Base-by-base conservation (phyloP, 2,888 invertebrate genomes). In the Sinotaia quadrata region DNA sequence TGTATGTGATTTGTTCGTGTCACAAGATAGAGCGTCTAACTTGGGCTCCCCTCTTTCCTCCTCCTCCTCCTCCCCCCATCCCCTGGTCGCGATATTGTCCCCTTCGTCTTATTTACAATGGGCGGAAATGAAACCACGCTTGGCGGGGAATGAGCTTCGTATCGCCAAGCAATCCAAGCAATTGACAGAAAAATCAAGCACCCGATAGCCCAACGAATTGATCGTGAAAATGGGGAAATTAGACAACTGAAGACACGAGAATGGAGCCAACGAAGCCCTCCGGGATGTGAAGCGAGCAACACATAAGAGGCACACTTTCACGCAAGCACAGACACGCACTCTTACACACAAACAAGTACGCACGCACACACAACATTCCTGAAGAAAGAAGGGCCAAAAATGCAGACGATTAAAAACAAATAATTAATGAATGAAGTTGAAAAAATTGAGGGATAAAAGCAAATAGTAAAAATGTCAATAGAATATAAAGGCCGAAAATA, bases 301-400 rank as follows among this genome's bases (percentile, higher is more conserved):
- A n/a, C n/a, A n/a, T n/a, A n/a, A n/a, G n/a, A n/a, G n/a, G n/a
- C n/a, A n/a, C n/a, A n/a, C n/a, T n/a, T n/a, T n/a, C n/a, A 49
- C 49, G 24, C 49, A 49, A n/a, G 7, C 49, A 49, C 49, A 49
- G 29, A 24, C 52, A 52, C 52, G 27, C 52, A 52, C 52, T 10
- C 52, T 29, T 31, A 52, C 52, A 52, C 52, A 24, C 52, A 52
- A 27, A 24, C 52, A 52, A 27, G 31, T 31, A 52, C 52, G 31
- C 52, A 52, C 52, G 52, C 52, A 52, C 52, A 52, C 52, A 52
- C 24, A n/a, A n/a, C n/a, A n/a, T n/a, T n/a, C n/a, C n/a, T n/a
- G n/a, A n/a, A n/a, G n/a, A n/a, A n/a, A n/a, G n/a, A n/a, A n/a
- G n/a, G n/a, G n/a, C n/a, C n/a, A n/a, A n/a, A n/a, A n/a, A n/a